Evolutionary conservation across 2,113 vertebrate species (phyloP).

Genomic region (Elachura formosa): DNA sequence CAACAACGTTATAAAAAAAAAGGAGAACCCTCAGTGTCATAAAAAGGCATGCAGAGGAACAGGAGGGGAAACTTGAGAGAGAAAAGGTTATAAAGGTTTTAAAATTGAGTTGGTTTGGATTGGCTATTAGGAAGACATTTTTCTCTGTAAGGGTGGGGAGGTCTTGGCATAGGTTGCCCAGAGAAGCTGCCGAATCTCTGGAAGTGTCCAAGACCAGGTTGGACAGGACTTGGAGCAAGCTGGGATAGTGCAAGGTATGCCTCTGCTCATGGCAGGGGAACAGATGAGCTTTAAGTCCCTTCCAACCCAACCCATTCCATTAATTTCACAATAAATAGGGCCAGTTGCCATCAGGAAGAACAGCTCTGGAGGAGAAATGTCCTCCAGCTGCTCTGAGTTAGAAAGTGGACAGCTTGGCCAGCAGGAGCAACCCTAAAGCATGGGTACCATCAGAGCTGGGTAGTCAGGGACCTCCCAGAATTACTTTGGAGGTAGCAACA

Average conservation of each 20-base stretch:
- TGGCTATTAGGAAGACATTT: neutral
- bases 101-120: neutral
- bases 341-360: neutral
- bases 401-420: neutral
- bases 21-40: neutral
- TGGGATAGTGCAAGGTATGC: neutral
- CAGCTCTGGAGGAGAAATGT: neutral
- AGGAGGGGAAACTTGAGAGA: neutral
- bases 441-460: neutral
- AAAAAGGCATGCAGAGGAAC: neutral
- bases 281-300: fast-evolving
- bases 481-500: neutral
- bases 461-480: neutral
- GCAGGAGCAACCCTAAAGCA: neutral
- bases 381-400: neutral
- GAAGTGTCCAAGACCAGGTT: neutral
- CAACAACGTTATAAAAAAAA: conserved; percentile 35
- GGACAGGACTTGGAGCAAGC: fast-evolving
- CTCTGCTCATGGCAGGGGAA: neutral
- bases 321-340: neutral
- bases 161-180: neutral
- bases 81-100: neutral
- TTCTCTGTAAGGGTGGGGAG: neutral
- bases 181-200: neutral
- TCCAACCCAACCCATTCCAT: neutral